Conservation (phyloP, 1,140 invertebrate genomes). For the Hyles vespertilio region DNA sequence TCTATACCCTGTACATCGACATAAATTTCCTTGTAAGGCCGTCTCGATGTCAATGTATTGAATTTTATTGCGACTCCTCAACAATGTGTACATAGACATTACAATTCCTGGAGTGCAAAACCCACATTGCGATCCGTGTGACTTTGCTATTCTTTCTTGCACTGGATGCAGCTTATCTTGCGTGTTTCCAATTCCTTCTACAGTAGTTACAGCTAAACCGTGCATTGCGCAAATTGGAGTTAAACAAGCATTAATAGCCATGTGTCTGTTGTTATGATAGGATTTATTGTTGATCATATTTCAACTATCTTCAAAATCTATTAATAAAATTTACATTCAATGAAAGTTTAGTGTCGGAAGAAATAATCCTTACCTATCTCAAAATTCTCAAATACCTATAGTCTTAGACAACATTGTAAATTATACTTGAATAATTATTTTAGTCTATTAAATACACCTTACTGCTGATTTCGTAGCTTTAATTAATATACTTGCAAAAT, state of each 20-base stretch:
- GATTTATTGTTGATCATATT: too few species aligned
- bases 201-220: constrained; percentile 90
- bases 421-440: too few species aligned
- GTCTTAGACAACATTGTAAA: too few species aligned
- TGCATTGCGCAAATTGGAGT: constrained; percentile 90
- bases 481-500: too few species aligned
- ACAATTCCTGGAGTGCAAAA: constrained; percentile 96
- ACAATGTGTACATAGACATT: constrained; percentile 94
- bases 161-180: constrained; percentile 85
- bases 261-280: constrained; percentile 79
- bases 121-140: constrained; percentile 94
- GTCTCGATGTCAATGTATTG: constrained; percentile 83
- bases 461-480: too few species aligned
- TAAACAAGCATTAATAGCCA: constrained; percentile 92
- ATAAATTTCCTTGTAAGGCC: constrained; percentile 92
- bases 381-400: too few species aligned
- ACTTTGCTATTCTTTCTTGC: constrained; percentile 90
- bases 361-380: too few species aligned
- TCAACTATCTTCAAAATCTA: too few species aligned
- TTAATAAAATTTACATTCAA: neutral
- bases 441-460: too few species aligned
- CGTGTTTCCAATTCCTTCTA: constrained; percentile 90
- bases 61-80: constrained; percentile 80
- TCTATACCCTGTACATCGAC: constrained; percentile 93
- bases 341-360: too few species aligned